phyloP scores from a whole-genome alignment of 1,140 invertebrate species.

The Microplitis demolitor region DNA sequence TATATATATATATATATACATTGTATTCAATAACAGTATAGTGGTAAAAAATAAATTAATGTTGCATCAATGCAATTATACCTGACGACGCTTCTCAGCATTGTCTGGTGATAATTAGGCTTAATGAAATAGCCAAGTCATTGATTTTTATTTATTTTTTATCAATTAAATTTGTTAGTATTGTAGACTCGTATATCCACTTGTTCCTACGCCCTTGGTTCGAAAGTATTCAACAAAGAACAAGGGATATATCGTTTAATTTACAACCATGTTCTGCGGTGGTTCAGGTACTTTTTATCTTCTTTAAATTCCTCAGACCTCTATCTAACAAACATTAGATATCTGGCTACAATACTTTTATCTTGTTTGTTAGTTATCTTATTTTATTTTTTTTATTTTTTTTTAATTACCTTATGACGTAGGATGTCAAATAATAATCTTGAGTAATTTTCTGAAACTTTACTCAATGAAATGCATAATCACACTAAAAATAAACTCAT shows the following conservation, averaged over 20 bases:
- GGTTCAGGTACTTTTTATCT: too few relatives aligned
- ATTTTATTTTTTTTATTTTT: too few relatives aligned
- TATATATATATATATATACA: not conserved
- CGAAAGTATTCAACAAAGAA: conserved; percentile 24
- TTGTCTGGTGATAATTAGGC: not conserved
- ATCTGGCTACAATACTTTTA: too few relatives aligned
- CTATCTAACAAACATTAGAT: too few relatives aligned
- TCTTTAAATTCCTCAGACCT: too few relatives aligned
- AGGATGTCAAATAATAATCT: too few relatives aligned
- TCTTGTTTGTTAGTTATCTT: too few relatives aligned
- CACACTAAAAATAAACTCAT: too few relatives aligned
- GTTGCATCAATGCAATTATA: not conserved
- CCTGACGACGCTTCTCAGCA: not conserved
- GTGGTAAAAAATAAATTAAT: not conserved
- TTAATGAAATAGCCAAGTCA: conserved; percentile 4
- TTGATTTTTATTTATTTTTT: not conserved
- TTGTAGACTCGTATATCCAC: conserved; percentile 4
- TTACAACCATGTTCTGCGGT: conserved; percentile 5
- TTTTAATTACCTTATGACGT: too few relatives aligned
- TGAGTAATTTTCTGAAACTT: too few relatives aligned
- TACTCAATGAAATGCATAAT: too few relatives aligned
- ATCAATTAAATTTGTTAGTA: not conserved
- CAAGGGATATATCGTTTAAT: conserved; percentile 15
- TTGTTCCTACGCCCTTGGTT: conserved; percentile 28
- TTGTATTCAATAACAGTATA: not conserved